phyloP scores from a whole-genome alignment of 2,797 vertebrate genomes.

The Diplodus sargus region DNA sequence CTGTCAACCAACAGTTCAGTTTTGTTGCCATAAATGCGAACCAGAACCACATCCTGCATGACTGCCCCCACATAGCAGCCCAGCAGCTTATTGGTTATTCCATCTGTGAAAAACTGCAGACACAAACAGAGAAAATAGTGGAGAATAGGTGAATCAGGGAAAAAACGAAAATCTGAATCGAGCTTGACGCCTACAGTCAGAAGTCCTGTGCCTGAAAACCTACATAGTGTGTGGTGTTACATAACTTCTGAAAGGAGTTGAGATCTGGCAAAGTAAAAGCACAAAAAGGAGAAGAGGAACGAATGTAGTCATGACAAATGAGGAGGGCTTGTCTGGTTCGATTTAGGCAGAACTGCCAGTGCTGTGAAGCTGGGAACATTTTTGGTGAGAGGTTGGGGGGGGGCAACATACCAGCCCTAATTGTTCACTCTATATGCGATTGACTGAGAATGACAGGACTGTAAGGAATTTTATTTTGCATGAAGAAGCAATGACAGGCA shows the following conservation, averaged over 20 bases:
- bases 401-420: slow-evolving; percentile 71
- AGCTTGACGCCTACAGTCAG: not conserved
- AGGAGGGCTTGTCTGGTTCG: slow-evolving; percentile 19
- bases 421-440: slow-evolving; percentile 66
- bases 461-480: slow-evolving; percentile 83
- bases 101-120: slow-evolving; percentile 93
- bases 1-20: slow-evolving; percentile 95
- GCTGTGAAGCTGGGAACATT: slow-evolving; percentile 40
- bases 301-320: not conserved
- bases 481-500: slow-evolving; percentile 65
- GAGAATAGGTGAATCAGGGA: slow-evolving; percentile 1
- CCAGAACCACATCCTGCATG: slow-evolving; percentile 93
- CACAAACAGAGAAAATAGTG: not conserved
- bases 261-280: slow-evolving; percentile 15
- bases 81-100: slow-evolving; percentile 97
- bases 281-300: not conserved
- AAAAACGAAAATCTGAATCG: not conserved
- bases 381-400: slow-evolving; percentile 21
- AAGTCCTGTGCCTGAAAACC: not conserved
- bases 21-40: slow-evolving; percentile 97
- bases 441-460: slow-evolving; percentile 60
- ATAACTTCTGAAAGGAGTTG: slow-evolving; percentile 11
- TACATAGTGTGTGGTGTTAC: slow-evolving; percentile 27
- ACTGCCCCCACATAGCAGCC: slow-evolving; percentile 91
- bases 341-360: slow-evolving; percentile 43